Base-by-base conservation (phyloP, 2,797 vertebrate genomes). In the Varecia variegata region DNA sequence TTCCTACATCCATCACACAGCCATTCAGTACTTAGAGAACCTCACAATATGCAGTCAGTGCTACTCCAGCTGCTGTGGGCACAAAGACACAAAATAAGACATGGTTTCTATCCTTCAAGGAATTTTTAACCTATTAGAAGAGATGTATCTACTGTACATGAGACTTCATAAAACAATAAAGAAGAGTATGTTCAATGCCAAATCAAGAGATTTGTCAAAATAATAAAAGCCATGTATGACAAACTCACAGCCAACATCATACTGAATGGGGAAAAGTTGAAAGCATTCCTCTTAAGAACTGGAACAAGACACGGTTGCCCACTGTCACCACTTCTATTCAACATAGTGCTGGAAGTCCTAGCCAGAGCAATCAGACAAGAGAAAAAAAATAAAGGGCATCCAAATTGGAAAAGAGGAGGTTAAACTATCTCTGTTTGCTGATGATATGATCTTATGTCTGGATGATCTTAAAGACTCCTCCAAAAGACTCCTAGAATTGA, bases 71-170 rank as follows among this genome's bases (percentile, higher is more conserved):
- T 79, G 35, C 50, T 58, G 6, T 56, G 18, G 70, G 8, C 90
- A 60, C 32, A 87, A 86, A 89, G 10, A 70, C 65, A 73, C 52
- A 70, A 89, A 74, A 30, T 25, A 27, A 93, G 81, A 50, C 15
- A 18, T 23, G 2, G 27, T n/a, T 96, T 65, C 18, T 92, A 40
- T 86, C 38, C 50, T 85, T 83, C 27, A 88, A 56, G 35, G 54
- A 74, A 40, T 23, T 17, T 77, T 65, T 91, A 93, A 95, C 30
- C 30, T 89, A 82, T 85, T 68, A 90, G 25, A 83, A 96, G 35
- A 90, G 45, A 65, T 3, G n/a, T 65, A 25, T 62, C 3, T 86
- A 65, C 43, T 70, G 1, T 58, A 83, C 21, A 21, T 0, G 12
- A 84, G 35, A 60, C n/a, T 88, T 67, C 20, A 90, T n/a, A 35